Evolutionary conservation across 2,888 invertebrate genomes (phyloP).

Genomic region (Notodonta ziczac): DNA sequence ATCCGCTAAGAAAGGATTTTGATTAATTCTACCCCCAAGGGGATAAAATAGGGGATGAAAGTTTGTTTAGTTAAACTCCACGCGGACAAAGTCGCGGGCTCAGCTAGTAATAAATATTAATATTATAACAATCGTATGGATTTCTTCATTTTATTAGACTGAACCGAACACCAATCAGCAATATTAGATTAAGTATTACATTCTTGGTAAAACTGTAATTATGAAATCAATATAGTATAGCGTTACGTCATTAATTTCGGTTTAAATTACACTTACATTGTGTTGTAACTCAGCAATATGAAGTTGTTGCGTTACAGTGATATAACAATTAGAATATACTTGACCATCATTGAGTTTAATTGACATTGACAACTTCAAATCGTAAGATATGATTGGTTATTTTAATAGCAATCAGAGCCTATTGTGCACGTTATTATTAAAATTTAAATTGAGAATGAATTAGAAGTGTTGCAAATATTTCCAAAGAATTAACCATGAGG

Average conservation of each 20-base stretch:
- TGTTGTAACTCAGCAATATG: neutral
- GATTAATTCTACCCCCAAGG: too few relatives aligned
- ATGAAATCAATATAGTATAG: constrained; percentile 5
- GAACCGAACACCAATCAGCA: neutral
- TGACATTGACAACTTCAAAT: constrained; percentile 48
- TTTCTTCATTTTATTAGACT: neutral
- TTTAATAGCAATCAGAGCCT: constrained; percentile 30
- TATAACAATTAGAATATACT: constrained; percentile 39
- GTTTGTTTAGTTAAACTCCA: too few relatives aligned
- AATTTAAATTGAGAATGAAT: constrained; percentile 11
- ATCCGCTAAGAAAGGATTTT: too few relatives aligned
- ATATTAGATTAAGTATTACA: neutral
- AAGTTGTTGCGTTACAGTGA: constrained; percentile 16
- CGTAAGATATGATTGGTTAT: constrained; percentile 33
- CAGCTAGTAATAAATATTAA: too few relatives aligned
- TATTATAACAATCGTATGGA: neutral
- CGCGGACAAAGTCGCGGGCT: too few relatives aligned
- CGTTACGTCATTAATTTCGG: neutral
- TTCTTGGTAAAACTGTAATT: constrained; percentile 3
- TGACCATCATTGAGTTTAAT: constrained; percentile 58
- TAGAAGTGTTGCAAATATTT: constrained; percentile 16
- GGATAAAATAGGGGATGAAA: too few relatives aligned
- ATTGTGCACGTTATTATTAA: constrained; percentile 25
- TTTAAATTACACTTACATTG: neutral
- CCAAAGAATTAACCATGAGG: too few relatives aligned